These are phyloP conservation scores for Stichodactyla mertensii DNA, from an alignment of 64 coral and sea anemone genomes.

Conservation along the genomic window DNA sequence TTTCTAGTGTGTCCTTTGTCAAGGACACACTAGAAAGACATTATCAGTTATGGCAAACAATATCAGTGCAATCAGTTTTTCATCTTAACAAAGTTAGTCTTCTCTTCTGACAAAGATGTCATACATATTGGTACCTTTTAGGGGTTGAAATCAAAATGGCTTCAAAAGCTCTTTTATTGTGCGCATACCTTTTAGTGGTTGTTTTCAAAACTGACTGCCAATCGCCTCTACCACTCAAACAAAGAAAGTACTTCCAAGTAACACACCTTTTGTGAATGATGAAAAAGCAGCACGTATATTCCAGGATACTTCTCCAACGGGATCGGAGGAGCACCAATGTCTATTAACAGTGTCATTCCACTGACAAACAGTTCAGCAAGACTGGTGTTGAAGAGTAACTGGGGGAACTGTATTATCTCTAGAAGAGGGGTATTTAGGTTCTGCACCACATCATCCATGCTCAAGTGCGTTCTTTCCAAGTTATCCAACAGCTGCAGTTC, in stretches of 20 bases:
- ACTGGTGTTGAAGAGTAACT: constrained; percentile 46
- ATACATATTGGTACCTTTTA: no score
- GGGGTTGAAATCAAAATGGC: no score
- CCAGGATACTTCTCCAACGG: constrained; percentile 60
- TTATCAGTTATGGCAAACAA: no score
- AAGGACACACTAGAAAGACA: no score
- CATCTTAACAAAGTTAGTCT: no score
- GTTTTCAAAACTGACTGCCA: no score
- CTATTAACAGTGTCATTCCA: constrained; percentile 46
- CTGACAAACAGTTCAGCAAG: constrained; percentile 53
- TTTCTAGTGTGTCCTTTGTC: no score
- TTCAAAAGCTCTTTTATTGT: no score
- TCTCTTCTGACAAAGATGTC: no score
- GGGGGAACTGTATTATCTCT: constrained; percentile 63
- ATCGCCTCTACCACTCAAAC: not conserved
- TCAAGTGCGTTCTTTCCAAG: not conserved
- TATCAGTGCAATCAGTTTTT: no score
- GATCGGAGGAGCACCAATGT: constrained; percentile 37
- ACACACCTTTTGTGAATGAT: constrained; percentile 51
- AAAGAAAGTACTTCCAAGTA: not conserved
- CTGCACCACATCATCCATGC: not conserved
- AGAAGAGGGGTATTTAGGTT: constrained; percentile 44
- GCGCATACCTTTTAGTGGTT: no score
- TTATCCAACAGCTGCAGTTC: not conserved
- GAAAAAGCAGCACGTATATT: constrained; percentile 64